Evolutionary conservation across 2,888 invertebrate genomes (phyloP).

Genomic region (Agapetus fuscipes): DNA sequence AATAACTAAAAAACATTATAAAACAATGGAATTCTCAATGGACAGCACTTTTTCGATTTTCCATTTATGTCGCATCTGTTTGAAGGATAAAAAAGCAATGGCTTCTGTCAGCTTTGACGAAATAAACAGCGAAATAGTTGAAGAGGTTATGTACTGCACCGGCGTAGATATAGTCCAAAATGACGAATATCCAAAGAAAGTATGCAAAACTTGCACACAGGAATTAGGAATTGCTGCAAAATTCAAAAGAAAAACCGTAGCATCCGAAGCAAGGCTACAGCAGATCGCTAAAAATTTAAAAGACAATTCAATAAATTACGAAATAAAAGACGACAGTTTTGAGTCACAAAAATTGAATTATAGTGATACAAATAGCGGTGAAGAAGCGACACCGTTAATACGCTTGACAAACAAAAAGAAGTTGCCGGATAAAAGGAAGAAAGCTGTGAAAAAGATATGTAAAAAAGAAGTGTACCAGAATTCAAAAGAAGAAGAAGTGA

Average conservation of each 20-base stretch:
- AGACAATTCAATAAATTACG: background rate
- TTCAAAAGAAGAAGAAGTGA: too few species aligned
- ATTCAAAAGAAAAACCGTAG: conserved; percentile 15
- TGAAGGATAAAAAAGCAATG: conserved; percentile 7
- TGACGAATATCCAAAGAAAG: conserved; percentile 7
- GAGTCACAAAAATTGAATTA: background rate
- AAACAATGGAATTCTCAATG: too few species aligned
- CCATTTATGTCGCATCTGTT: conserved; percentile 17
- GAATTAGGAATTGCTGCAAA: conserved; percentile 10
- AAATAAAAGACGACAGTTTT: conserved; percentile 1
- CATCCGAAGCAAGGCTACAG: conserved; percentile 8
- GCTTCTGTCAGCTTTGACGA: conserved; percentile 11
- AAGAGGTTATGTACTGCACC: conserved; percentile 13
- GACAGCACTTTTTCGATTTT: too few species aligned
- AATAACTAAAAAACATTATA: too few species aligned
- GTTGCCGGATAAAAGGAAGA: background rate
- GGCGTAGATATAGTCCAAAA: conserved; percentile 6
- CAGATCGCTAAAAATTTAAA: background rate
- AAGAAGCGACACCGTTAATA: background rate
- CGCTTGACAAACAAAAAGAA: background rate
- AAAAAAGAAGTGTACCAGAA: background rate
- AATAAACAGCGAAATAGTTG: conserved; percentile 4
- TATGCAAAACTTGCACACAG: conserved; percentile 9
- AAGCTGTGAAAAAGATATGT: background rate
- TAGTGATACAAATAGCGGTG: background rate